These are phyloP conservation scores for Erebia palarica DNA, from an alignment of 2,888 invertebrate genomes.

Conservation along the genomic window DNA sequence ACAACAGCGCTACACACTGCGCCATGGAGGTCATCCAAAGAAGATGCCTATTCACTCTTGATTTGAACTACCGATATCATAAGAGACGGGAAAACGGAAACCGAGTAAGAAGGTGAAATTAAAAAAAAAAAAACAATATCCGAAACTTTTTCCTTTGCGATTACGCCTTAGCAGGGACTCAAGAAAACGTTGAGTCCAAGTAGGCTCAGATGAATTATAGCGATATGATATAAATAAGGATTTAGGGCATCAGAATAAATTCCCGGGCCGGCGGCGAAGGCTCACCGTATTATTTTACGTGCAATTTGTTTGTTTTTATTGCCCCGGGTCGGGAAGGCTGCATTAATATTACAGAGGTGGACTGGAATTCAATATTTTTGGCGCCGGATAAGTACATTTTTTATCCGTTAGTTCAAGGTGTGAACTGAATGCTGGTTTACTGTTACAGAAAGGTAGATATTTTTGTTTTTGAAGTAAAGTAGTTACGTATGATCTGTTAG, in stretches of 20 bases:
- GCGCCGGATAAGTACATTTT: conserved; percentile 15
- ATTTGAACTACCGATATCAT: background rate
- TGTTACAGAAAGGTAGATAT: conserved; percentile 1
- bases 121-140: conserved; percentile 2
- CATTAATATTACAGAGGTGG: conserved; percentile 50
- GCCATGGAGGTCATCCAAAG: too few species aligned
- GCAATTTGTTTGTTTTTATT: conserved; percentile 76
- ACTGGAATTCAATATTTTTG: conserved; percentile 46
- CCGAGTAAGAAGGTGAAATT: too few species aligned
- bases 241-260: conserved; percentile 72
- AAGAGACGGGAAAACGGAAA: background rate
- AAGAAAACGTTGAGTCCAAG: conserved; percentile 39
- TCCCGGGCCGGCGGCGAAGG: conserved; percentile 52
- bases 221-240: conserved; percentile 79
- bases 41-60: too few species aligned
- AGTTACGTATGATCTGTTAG: too few species aligned
- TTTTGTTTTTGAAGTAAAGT: background rate
- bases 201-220: conserved; percentile 62
- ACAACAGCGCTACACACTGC: too few species aligned
- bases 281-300: conserved; percentile 68
- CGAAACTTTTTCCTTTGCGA: conserved; percentile 15
- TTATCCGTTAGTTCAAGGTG: conserved; percentile 13
- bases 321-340: conserved; percentile 48
- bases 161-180: conserved; percentile 17
- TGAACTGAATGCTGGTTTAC: conserved; percentile 15